Evolutionary conservation across 2,888 invertebrate species (phyloP).

Genomic region (Eupithecia insigniata): DNA sequence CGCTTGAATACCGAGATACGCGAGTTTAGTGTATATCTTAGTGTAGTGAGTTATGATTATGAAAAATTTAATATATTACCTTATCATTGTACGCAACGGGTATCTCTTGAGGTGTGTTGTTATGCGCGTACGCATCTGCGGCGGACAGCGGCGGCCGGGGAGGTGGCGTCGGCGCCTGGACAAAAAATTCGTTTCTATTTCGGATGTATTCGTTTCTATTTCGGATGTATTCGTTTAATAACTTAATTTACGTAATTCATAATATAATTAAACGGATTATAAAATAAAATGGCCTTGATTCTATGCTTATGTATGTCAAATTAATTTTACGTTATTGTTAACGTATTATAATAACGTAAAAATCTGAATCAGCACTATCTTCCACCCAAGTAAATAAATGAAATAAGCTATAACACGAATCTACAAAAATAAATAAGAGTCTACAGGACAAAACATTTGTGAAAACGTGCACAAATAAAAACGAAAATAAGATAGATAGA

Average conservation of each 20-base stretch:
- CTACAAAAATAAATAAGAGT: conserved; percentile 16
- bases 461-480: conserved; percentile 29
- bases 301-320: not conserved
- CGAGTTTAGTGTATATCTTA: no score
- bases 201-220: no score
- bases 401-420: not conserved
- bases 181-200: conserved; percentile 20
- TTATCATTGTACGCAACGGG: conserved; percentile 97
- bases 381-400: not conserved
- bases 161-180: conserved; percentile 89
- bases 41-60: no score
- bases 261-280: no score
- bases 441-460: not conserved
- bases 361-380: not conserved
- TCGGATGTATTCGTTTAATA: no score
- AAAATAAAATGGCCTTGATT: not conserved
- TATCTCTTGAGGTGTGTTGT: conserved; percentile 85
- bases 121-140: conserved; percentile 72
- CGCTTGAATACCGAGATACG: no score
- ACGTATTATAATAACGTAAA: no score
- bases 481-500: no score
- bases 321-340: no score
- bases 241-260: not conserved
- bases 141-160: conserved; percentile 86
- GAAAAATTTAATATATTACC: no score